Conservation (phyloP, 2,113 vertebrate genomes). For the Anguilla japonica region DNA sequence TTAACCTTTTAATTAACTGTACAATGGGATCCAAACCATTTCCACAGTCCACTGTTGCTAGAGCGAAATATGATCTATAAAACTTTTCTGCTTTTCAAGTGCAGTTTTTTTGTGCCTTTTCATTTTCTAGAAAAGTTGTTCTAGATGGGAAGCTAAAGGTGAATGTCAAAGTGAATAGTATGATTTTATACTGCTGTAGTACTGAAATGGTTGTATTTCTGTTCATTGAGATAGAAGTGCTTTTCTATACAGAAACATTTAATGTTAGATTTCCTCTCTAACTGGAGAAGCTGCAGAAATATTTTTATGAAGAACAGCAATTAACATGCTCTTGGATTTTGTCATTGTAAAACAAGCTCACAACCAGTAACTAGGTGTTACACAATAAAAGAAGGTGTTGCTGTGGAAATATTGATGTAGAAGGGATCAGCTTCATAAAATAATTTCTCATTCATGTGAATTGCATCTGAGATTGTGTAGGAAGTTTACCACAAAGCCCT, state of each 20-base stretch:
- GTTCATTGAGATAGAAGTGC: no score
- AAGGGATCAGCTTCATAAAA: neutral
- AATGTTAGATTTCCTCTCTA: no score
- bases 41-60: no score
- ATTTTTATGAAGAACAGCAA: no score
- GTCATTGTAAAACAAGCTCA: neutral
- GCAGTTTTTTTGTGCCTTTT: neutral
- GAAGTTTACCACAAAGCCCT: neutral
- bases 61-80: no score
- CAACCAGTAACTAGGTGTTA: neutral
- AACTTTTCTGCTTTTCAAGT: neutral
- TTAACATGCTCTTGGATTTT: neutral
- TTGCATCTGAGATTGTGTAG: neutral
- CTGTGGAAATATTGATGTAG: neutral
- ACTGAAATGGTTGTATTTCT: neutral
- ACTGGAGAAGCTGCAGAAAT: no score
- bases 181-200: neutral
- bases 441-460: neutral
- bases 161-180: neutral
- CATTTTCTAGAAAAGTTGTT: neutral
- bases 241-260: no score
- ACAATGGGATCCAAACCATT: no score
- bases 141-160: neutral
- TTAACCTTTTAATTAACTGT: no score
- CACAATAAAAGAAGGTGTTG: neutral